phyloP scores from a whole-genome alignment of 37 sponge, comb jelly and placozoan species.

The Geodia barretti region DNA sequence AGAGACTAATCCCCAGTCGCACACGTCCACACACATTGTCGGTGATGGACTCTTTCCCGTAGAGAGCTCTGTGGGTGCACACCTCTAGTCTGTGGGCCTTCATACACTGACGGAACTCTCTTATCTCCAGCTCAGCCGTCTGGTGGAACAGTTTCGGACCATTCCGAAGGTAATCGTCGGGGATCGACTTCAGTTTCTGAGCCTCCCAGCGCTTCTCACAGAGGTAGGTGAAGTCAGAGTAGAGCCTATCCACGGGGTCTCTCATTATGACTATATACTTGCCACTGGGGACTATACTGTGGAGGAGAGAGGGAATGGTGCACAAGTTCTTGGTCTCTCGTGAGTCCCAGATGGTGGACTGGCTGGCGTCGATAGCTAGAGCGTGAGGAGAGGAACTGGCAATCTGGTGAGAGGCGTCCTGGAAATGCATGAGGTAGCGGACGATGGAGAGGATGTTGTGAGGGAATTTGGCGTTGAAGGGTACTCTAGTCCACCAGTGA shows the following conservation, averaged over 20 bases:
- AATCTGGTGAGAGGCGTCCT: neutral
- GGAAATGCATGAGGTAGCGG: constrained; percentile 24
- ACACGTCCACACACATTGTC: constrained; percentile 1
- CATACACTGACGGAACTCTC: neutral
- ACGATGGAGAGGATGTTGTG: constrained; percentile 17
- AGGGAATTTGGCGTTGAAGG: constrained; percentile 27
- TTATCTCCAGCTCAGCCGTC: neutral
- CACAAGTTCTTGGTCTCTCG: constrained; percentile 34
- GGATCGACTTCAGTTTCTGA: neutral
- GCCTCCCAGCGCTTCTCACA: constrained; percentile 11
- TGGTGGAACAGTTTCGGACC: neutral
- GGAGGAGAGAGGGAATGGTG: constrained; percentile 30
- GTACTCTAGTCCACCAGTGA: constrained; percentile 49
- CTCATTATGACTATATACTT: constrained; percentile 62
- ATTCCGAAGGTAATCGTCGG: neutral
- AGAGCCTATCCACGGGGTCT: constrained; percentile 43
- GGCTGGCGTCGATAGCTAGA: constrained; percentile 15
- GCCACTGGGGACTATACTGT: constrained; percentile 34
- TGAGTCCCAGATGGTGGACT: constrained; percentile 47
- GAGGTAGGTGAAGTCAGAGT: constrained; percentile 54
- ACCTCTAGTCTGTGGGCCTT: neutral
- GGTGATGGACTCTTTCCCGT: neutral
- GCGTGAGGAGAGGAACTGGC: neutral
- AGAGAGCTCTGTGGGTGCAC: constrained; percentile 1
- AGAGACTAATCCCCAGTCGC: constrained; percentile 49